A percentile compares a stretch with the other conserved stretches of the same genome.
phyloP scores from a whole-genome alignment of 64 coral and sea anemone species.

The Montipora cactus region DNA sequence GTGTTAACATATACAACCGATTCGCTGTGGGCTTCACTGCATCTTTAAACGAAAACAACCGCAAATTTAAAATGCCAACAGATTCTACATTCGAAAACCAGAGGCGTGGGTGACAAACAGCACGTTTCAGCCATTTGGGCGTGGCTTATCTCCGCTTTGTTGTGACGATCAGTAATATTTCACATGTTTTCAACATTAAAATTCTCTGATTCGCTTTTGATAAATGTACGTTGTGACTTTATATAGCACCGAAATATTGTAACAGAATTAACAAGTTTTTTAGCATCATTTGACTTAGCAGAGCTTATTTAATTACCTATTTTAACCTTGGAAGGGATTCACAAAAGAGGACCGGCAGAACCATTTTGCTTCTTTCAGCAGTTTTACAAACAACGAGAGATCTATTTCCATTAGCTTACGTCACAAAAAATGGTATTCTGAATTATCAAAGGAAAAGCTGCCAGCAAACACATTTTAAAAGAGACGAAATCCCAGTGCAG shows the following conservation, averaged over 20 bases:
- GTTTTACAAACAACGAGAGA: no score
- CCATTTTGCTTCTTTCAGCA: no score
- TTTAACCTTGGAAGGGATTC: no score
- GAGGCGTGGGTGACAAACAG: neutral
- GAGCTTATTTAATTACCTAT: neutral
- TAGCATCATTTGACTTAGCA: neutral
- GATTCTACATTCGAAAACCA: neutral
- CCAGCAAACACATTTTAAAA: no score
- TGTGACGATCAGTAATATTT: neutral
- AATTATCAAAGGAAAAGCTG: no score
- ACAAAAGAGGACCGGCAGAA: no score
- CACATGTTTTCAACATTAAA: neutral
- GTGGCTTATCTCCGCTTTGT: neutral
- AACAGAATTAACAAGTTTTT: neutral
- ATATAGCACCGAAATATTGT: neutral
- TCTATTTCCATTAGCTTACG: no score
- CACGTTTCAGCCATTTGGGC: neutral
- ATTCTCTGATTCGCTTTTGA: neutral
- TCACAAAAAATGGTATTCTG: no score
- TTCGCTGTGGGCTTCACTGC: neutral
- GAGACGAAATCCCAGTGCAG: no score
- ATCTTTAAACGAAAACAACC: neutral
- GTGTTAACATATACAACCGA: constrained; percentile 6
- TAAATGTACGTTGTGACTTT: neutral
- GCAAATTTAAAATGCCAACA: neutral